Evolutionary conservation across 2,888 invertebrate genomes (phyloP).

Genomic region (Alloscopus bannaensis): DNA sequence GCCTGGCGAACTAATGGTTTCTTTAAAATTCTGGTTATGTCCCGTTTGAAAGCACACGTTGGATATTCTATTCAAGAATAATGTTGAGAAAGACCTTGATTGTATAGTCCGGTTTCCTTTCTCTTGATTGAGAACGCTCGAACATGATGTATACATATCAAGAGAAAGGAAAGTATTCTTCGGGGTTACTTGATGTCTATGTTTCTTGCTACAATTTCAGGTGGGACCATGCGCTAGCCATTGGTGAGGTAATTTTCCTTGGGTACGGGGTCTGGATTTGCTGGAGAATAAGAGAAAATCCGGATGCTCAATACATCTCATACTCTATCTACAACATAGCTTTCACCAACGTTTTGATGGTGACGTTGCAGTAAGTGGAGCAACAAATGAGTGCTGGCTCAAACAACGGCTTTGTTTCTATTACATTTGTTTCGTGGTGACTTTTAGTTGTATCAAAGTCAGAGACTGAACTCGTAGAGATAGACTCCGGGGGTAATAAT

Average conservation of each 20-base stretch:
- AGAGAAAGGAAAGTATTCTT: no score
- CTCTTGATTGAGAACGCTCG: no score
- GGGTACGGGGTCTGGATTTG: slow-evolving; percentile 91
- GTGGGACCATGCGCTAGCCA: slow-evolving; percentile 72
- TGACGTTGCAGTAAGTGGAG: slow-evolving; percentile 91
- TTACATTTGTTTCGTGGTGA: background rate
- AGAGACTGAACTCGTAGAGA: no score
- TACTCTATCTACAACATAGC: slow-evolving; percentile 97
- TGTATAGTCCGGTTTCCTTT: no score
- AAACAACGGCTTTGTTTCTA: slow-evolving; percentile 11
- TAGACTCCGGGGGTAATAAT: no score
- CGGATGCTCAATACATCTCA: slow-evolving; percentile 91
- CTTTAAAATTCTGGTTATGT: no score
- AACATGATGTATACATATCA: no score
- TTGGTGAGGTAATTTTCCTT: slow-evolving; percentile 84
- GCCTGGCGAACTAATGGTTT: no score
- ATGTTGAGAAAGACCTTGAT: no score
- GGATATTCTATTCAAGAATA: no score
- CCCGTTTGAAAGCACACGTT: no score
- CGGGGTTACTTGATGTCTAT: no score
- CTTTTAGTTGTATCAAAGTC: slow-evolving; percentile 24
- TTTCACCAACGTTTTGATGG: slow-evolving; percentile 93
- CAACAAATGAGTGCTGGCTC: background rate
- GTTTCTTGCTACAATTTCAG: slow-evolving; percentile 57
- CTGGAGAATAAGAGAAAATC: slow-evolving; percentile 85